These are phyloP conservation scores for Zalophus californianus DNA, from an alignment of 2,797 vertebrate species.

Conservation along the genomic window DNA sequence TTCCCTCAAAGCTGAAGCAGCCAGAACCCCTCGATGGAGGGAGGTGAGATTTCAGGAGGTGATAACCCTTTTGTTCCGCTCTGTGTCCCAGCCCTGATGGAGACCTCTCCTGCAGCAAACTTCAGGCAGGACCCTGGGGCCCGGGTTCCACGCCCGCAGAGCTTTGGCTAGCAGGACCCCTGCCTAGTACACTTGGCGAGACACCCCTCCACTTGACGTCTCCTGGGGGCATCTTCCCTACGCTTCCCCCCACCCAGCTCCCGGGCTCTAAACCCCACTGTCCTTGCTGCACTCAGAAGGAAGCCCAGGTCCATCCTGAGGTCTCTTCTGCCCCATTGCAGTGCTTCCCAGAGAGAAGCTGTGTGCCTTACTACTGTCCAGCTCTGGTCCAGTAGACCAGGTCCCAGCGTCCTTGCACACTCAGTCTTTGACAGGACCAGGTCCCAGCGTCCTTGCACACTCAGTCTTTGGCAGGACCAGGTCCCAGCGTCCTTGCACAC, in stretches of 20 bases:
- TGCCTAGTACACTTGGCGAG: rapidly evolving
- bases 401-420: no score
- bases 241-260: no score
- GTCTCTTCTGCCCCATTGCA: not conserved
- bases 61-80: not conserved
- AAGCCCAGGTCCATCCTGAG: rapidly evolving
- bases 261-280: rapidly evolving
- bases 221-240: no score
- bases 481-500: no score
- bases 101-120: no score
- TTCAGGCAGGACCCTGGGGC: rapidly evolving
- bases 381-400: not conserved
- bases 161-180: not conserved
- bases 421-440: no score
- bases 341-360: not conserved
- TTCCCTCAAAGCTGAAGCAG: not conserved
- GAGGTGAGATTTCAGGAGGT: rapidly evolving
- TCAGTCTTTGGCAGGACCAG: not conserved
- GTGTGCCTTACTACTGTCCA: no score
- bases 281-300: not conserved
- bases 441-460: no score
- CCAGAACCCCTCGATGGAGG: not conserved
- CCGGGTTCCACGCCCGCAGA: no score
- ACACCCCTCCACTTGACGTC: rapidly evolving
- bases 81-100: not conserved